Base-by-base conservation (phyloP, 2,888 invertebrate genomes). In the Troides helena region DNA sequence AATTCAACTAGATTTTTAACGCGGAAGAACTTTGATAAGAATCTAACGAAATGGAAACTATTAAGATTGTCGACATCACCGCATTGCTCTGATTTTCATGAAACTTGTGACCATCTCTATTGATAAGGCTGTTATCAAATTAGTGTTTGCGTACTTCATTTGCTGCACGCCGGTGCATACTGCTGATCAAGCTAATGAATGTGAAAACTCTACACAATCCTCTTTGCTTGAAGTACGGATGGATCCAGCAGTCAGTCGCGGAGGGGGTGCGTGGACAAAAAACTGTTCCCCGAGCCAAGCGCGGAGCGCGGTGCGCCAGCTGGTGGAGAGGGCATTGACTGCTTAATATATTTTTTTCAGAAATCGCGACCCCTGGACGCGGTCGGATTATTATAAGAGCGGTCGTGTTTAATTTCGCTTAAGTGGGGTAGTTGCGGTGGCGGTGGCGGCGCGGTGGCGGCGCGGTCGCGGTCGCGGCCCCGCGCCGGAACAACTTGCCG, bases 331-430 rank as follows among this genome's bases (percentile, higher is more conserved):
- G 88, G 87, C 91, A 89, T 85, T 89, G 92, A 91, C 92, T 91
- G 77, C 81, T 87, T 82, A 83, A 86, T 84, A 81, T 21, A 1
- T 77, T 79, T 73, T 85, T 85, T 84, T 84, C 58, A 58, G 75
- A 84, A 87, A 87, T 87, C 83, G 88, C 88, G 85, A 90, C 88
- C 90, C 88, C 85, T 87, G 86, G 88, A 80, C 86, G 89, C 86
- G 89, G 89, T 85, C 83, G 78, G 74, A 77, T 79, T 83, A 85
- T 81, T 83, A 81, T 79, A 80, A 79, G 78, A 77, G 77, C 76
- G 76, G 74, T 77, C 77, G 75, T 77, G 77, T 85, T 85, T 87
- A 85, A 87, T 86, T 83, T 83, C 78, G 77, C 76, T 78, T 84
- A 85, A 86, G 81, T 83, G 83, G 81, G 72, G 74, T 79, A 75